Evolutionary conservation across 2,113 vertebrate genomes (phyloP).

Genomic region (Penelope pileata): DNA sequence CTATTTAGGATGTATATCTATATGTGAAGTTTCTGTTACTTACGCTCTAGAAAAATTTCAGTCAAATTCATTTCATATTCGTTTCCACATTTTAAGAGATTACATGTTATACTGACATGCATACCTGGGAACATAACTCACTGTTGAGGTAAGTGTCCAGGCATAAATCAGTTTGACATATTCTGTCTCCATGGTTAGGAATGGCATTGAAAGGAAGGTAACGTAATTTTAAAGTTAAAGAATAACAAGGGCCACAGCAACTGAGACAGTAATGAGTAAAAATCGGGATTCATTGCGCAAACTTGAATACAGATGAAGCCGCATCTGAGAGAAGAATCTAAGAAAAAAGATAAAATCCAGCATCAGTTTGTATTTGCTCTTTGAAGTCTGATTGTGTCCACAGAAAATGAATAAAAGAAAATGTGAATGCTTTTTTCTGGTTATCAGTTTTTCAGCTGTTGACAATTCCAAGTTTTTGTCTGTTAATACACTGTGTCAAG

Average conservation of each 20-base stretch:
- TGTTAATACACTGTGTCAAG: not conserved
- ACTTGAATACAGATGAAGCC: conserved; percentile 9
- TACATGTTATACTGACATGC: not conserved
- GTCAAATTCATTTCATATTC: not conserved
- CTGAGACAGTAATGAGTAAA: conserved; percentile 39
- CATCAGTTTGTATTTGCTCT: not conserved
- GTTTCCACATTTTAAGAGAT: not conserved
- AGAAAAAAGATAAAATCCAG: not conserved
- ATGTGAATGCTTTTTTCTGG: not conserved
- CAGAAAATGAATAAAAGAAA: not conserved
- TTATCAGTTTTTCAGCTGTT: not conserved
- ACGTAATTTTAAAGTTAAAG: conserved; percentile 41
- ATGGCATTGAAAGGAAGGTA: conserved; percentile 39
- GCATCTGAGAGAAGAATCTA: not conserved
- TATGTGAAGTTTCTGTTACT: not conserved
- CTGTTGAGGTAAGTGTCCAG: not conserved
- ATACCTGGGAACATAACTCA: not conserved
- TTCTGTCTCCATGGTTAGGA: conserved; percentile 16
- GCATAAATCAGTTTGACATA: conserved; percentile 45
- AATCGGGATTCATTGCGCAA: conserved; percentile 44
- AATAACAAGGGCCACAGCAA: conserved; percentile 3
- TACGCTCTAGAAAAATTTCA: not conserved
- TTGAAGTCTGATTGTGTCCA: conserved; percentile 17
- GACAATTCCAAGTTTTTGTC: not conserved
- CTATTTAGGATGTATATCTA: not conserved